Conservation (phyloP, 2,888 invertebrate genomes). For the Amphipyra tragopoginis region DNA sequence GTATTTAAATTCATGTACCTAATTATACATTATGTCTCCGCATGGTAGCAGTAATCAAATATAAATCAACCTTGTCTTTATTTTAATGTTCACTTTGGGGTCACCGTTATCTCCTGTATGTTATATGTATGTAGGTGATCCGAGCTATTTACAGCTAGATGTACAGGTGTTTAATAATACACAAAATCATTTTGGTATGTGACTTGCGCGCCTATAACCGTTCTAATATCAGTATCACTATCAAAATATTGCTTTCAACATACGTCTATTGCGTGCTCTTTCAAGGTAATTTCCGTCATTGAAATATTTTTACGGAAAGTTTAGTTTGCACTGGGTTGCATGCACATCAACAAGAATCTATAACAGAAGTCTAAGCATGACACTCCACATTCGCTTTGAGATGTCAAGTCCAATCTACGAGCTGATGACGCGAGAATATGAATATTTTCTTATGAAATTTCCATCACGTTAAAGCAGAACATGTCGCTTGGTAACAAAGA, state of each 20-base stretch:
- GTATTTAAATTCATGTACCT: slow-evolving; percentile 36
- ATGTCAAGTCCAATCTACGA: slow-evolving; percentile 14
- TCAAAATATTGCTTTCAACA: slow-evolving; percentile 39
- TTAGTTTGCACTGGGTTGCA: neutral
- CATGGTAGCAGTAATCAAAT: slow-evolving; percentile 48
- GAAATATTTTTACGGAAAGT: slow-evolving; percentile 4
- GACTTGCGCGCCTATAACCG: slow-evolving; percentile 19
- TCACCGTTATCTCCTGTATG: slow-evolving; percentile 54
- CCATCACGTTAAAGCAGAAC: neutral
- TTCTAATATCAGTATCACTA: slow-evolving; percentile 32
- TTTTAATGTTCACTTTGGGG: slow-evolving; percentile 52
- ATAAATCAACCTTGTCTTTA: slow-evolving; percentile 56
- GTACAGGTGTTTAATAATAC: slow-evolving; percentile 45
- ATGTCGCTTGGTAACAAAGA: neutral
- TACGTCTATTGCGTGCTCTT: slow-evolving; percentile 24
- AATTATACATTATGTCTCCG: slow-evolving; percentile 33
- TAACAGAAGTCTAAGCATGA: neutral
- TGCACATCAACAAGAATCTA: neutral
- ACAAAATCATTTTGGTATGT: slow-evolving; percentile 16
- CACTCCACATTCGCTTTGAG: neutral
- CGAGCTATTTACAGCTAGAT: slow-evolving; percentile 20
- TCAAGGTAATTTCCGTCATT: slow-evolving; percentile 5
- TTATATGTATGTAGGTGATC: slow-evolving; percentile 31
- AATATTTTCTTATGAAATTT: neutral
- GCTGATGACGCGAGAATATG: slow-evolving; percentile 14